Evolutionary conservation across 2,888 invertebrate species (phyloP), one percentile per base, ranked within the genome.

Genomic region (Lycaena phlaeas): DNA sequence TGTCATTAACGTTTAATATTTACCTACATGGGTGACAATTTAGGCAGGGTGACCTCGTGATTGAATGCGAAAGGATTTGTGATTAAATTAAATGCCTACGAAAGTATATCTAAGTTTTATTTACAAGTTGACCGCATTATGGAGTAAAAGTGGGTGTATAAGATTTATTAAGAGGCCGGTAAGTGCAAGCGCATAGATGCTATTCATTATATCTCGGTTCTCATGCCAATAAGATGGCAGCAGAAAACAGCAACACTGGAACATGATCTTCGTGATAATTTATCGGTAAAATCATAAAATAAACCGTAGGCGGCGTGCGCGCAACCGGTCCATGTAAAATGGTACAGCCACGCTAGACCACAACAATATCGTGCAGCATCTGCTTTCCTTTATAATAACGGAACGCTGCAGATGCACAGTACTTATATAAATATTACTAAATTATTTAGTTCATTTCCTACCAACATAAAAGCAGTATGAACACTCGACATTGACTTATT

Each of bases 201-300:
- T 15, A 18, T 22, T 34, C 25, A 14, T 44, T 37, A 47, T 45
- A 48, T 45, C 53, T 54, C 38, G 52, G 64, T 75, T 74, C 73
- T 68, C 71, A 73, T 68, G 70, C 63, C 68, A 66, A 63, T 64
- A 59, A 62, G 59, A 61, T 51, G 54, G 58, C 57, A 50, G 58
- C 61, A 59, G 60, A 63, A 67, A 57, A 66, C 65, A 66, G 59
- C 66, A 68, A 62, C 64, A 68, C 64, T 61, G 62, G 58, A 69
- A 75, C 76, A 76, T 75, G 71, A 73, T 75, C 67, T 70, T 73
- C 70, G 75, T 77, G 71, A 77, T 76, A 77, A 78, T 76, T 74
- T 74, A 74, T 74, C 64, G 61, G 65, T 66, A 64, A 69, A 63
- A 67, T 63, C 64, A 50, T 48, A 52, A 59, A 65, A 59, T 70